Conservation (phyloP, 2,888 invertebrate genomes). For the Melikaiella ostensackeni region DNA sequence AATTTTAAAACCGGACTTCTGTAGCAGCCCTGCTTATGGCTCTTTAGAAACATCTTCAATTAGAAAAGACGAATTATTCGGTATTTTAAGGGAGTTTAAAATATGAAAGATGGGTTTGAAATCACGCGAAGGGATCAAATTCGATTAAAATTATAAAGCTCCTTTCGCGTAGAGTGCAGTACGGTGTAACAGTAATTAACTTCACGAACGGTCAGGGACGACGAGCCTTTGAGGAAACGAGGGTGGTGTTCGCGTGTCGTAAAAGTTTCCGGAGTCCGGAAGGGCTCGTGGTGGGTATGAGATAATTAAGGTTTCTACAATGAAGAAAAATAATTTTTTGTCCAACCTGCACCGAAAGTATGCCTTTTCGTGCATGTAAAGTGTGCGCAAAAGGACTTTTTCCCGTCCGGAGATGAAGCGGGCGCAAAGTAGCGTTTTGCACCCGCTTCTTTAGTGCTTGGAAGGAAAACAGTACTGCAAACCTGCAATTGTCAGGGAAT, state of each 20-base stretch:
- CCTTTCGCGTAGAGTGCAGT: conserved; percentile 6
- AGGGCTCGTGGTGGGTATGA: conserved; percentile 4
- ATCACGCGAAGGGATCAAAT: conserved; percentile 21
- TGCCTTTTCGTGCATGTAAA: too few species aligned
- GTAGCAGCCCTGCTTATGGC: too few species aligned
- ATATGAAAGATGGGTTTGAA: neutral
- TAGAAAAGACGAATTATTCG: too few species aligned
- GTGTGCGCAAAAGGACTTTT: too few species aligned
- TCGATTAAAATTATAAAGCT: conserved; percentile 34
- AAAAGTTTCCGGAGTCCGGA: conserved; percentile 39
- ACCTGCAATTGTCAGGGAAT: too few species aligned
- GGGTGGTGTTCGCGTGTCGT: conserved; percentile 41
- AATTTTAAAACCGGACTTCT: too few species aligned
- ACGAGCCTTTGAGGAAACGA: conserved; percentile 15
- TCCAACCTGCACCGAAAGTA: too few species aligned
- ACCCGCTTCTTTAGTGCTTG: too few species aligned
- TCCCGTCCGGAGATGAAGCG: too few species aligned
- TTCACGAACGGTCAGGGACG: conserved; percentile 36
- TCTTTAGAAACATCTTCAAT: too few species aligned
- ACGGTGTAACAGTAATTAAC: conserved; percentile 28
- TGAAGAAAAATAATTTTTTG: neutral
- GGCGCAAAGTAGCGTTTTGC: neutral
- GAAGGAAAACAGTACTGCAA: too few species aligned
- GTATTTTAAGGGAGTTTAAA: too few species aligned
- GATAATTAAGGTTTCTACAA: conserved; percentile 23